Evolutionary conservation across 1,140 invertebrate species (phyloP).

Genomic region (Drosophila tsacasi): DNA sequence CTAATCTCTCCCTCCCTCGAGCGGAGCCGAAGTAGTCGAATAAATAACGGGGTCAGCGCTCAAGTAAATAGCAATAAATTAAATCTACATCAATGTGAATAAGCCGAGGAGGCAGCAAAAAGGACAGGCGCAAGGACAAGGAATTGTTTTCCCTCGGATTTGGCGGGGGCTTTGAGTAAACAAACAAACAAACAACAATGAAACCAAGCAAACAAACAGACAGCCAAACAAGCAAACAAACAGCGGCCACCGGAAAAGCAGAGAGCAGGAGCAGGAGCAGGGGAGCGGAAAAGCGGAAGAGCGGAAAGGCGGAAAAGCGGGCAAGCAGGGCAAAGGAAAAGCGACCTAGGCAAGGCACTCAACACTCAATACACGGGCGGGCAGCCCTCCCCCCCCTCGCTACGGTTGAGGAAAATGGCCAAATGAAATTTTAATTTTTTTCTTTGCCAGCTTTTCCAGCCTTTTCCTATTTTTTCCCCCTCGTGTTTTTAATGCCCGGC

Average conservation of each 20-base stretch:
- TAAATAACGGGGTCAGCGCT: slow-evolving; percentile 67
- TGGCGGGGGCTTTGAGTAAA: slow-evolving; percentile 59
- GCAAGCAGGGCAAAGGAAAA: not conserved
- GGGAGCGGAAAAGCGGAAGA: not conserved
- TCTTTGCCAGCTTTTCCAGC: slow-evolving; percentile 14
- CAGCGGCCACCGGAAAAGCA: slow-evolving; percentile 29
- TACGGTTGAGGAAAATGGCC: slow-evolving; percentile 23
- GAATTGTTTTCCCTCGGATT: slow-evolving; percentile 63
- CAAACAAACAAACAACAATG: slow-evolving; percentile 75
- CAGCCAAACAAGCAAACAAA: slow-evolving; percentile 66
- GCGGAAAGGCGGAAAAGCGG: slow-evolving; percentile 1
- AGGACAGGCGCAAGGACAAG: slow-evolving; percentile 40
- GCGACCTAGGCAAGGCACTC: slow-evolving; percentile 16
- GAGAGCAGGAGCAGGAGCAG: slow-evolving; percentile 8
- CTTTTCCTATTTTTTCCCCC: slow-evolving; percentile 13
- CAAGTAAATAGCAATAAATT: slow-evolving; percentile 76
- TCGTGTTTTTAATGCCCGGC: slow-evolving; percentile 30
- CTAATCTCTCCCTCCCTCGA: slow-evolving; percentile 14
- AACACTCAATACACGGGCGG: slow-evolving; percentile 1
- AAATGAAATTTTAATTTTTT: slow-evolving; percentile 79
- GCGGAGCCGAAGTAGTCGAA: slow-evolving; percentile 40
- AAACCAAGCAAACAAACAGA: slow-evolving; percentile 74
- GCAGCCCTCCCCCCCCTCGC: not conserved
- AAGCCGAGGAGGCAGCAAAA: slow-evolving; percentile 37
- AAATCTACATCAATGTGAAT: slow-evolving; percentile 75